These are phyloP conservation scores for Spea hammondii DNA, from an alignment of 2,797 vertebrate species.

Conservation along the genomic window DNA sequence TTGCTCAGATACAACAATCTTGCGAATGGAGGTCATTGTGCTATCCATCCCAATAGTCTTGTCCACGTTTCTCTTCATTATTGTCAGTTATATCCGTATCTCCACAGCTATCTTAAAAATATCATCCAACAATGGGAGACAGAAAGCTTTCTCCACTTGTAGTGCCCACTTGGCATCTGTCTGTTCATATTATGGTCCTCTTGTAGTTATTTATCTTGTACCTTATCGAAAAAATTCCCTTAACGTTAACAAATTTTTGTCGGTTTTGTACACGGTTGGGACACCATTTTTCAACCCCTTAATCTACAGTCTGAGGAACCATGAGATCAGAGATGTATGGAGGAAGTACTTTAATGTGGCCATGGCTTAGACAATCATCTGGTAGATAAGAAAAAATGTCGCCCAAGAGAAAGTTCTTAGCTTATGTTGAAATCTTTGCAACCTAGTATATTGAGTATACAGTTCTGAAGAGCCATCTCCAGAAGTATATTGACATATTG, in stretches of 20 bases:
- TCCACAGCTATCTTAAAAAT: constrained; percentile 29
- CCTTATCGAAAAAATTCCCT: constrained; percentile 33
- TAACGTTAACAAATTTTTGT: constrained; percentile 36
- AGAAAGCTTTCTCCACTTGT: constrained; percentile 55
- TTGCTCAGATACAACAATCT: constrained; percentile 31
- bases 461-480: too few relatives aligned
- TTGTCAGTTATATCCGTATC: constrained; percentile 36
- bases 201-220: constrained; percentile 50
- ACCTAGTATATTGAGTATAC: too few relatives aligned
- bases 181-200: constrained; percentile 51
- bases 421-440: too few relatives aligned
- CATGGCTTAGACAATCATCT: neutral
- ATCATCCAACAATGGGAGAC: constrained; percentile 32
- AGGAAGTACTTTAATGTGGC: neutral
- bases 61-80: constrained; percentile 35
- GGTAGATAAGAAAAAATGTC: too few relatives aligned
- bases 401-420: too few relatives aligned
- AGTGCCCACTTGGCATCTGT: constrained; percentile 50
- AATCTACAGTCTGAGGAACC: constrained; percentile 56
- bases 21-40: constrained; percentile 26
- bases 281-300: constrained; percentile 56
- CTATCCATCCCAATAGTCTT: constrained; percentile 34
- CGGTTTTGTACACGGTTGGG: constrained; percentile 48
- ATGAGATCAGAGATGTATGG: constrained; percentile 41
- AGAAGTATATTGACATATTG: too few relatives aligned